A percentile compares a stretch with the other conserved stretches of the same genome.
Evolutionary conservation across 2,888 invertebrate species (phyloP).

Genomic region (Campoplex nolae): DNA sequence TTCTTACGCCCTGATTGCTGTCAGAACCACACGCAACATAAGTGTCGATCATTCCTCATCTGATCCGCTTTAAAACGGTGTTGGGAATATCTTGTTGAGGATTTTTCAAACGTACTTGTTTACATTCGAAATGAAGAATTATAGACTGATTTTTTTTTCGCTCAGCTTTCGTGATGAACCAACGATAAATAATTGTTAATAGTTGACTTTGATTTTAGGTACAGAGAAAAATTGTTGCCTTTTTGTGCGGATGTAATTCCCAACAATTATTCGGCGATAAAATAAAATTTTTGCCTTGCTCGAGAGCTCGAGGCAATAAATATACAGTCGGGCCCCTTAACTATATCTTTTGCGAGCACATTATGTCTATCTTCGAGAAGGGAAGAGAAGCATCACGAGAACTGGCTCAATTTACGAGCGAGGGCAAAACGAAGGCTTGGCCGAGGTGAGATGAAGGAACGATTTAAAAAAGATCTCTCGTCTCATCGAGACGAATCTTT

Average conservation of each 20-base stretch:
- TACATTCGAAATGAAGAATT: neutral
- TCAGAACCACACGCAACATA: neutral
- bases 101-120: neutral
- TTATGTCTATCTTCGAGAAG: slow-evolving; percentile 34
- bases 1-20: neutral
- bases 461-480: slow-evolving; percentile 50
- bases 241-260: neutral
- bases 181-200: neutral
- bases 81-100: neutral
- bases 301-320: neutral
- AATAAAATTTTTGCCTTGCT: slow-evolving; percentile 18
- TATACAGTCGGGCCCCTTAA: slow-evolving; percentile 20
- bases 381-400: slow-evolving; percentile 35
- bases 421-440: slow-evolving; percentile 27
- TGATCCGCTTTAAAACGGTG: neutral
- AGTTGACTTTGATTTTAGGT: neutral
- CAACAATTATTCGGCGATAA: slow-evolving; percentile 17
- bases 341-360: slow-evolving; percentile 33
- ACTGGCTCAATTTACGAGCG: slow-evolving; percentile 57
- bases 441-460: slow-evolving; percentile 36
- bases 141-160: neutral
- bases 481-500: slow-evolving; percentile 61
- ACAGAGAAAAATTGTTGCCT: neutral
- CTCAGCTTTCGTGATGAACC: neutral
- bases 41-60: slow-evolving; percentile 11